Evolutionary conservation across 1,140 invertebrate species (phyloP).

Genomic region (Globodera rostochiensis): DNA sequence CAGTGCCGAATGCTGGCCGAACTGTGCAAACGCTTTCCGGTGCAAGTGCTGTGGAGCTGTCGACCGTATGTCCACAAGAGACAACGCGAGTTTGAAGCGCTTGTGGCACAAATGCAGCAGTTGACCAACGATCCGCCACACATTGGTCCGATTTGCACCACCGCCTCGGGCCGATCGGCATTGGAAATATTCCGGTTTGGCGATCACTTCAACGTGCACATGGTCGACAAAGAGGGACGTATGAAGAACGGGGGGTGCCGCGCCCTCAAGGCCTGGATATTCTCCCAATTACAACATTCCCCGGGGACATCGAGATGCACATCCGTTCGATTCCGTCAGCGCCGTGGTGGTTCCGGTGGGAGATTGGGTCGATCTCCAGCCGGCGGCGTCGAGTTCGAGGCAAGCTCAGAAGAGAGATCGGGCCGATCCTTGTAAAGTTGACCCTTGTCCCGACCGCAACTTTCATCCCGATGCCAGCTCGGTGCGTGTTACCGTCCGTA

Average conservation of each 20-base stretch:
- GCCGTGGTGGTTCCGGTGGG: background rate
- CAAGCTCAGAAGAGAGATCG: too few relatives aligned
- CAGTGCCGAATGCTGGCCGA: background rate
- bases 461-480: too few relatives aligned
- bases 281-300: background rate
- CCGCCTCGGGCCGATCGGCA: background rate
- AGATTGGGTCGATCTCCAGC: background rate
- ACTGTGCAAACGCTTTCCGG: conserved; percentile 9
- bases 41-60: background rate
- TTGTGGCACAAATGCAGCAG: background rate
- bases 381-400: too few relatives aligned
- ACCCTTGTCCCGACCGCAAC: too few relatives aligned
- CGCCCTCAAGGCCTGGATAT: background rate
- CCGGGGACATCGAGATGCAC: background rate
- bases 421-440: too few relatives aligned
- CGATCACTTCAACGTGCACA: background rate
- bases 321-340: background rate
- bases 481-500: too few relatives aligned
- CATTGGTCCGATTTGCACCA: background rate
- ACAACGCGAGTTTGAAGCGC: background rate
- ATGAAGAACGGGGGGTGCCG: background rate
- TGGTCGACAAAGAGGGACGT: background rate
- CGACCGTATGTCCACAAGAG: background rate
- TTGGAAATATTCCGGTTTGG: conserved; percentile 12
- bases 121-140: background rate